phyloP scores from a whole-genome alignment of 2,113 vertebrate genomes.

The Fukomys damarensis region DNA sequence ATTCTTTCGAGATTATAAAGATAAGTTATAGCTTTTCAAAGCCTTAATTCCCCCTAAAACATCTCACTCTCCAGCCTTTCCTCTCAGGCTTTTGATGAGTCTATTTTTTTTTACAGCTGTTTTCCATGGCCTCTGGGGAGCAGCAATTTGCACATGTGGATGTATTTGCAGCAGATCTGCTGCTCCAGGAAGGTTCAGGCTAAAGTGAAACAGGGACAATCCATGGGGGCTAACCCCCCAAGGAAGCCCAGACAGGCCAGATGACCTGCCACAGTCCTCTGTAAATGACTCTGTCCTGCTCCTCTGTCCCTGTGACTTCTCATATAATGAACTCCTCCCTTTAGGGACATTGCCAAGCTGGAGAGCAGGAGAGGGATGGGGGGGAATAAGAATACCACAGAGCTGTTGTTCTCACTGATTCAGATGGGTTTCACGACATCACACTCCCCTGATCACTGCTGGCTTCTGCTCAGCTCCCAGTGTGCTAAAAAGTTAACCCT shows the following conservation, averaged over 20 bases:
- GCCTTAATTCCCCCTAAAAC: not conserved
- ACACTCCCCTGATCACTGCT: too few relatives aligned
- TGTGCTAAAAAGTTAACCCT: too few relatives aligned
- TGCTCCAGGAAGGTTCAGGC: not conserved
- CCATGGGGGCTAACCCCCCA: not conserved
- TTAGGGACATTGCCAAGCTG: too few relatives aligned
- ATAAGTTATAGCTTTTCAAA: not conserved
- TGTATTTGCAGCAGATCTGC: not conserved
- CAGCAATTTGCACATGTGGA: not conserved
- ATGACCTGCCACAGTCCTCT: rapidly evolving
- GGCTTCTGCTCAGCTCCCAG: not conserved
- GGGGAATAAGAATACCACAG: not conserved
- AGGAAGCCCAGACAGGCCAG: rapidly evolving
- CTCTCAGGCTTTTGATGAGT: not conserved
- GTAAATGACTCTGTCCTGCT: not conserved
- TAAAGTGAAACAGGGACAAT: not conserved
- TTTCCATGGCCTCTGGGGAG: not conserved
- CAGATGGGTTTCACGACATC: not conserved
- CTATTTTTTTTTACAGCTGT: not conserved
- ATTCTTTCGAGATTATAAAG: too few relatives aligned
- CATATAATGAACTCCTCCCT: rapidly evolving
- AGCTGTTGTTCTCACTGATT: not conserved
- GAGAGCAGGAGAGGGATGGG: not conserved
- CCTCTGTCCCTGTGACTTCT: not conserved
- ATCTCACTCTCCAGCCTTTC: not conserved